These are phyloP conservation scores for Gryllus bimaculatus DNA, from an alignment of 1,140 invertebrate genomes.

Conservation along the genomic window DNA sequence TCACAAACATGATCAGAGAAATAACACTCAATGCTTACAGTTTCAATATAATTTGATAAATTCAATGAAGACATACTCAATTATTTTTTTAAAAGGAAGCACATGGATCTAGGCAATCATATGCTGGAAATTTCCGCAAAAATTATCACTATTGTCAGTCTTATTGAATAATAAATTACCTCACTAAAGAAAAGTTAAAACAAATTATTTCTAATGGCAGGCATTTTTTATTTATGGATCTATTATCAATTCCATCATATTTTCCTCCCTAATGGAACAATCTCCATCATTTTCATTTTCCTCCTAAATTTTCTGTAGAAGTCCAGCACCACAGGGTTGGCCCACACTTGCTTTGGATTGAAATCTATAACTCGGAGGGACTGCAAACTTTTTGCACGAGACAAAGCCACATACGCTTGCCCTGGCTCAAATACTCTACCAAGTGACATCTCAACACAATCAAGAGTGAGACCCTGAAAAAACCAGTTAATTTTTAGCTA, in stretches of 20 bases:
- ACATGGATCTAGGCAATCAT: too few relatives aligned
- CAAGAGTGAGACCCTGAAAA: slow-evolving; percentile 81
- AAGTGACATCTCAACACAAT: slow-evolving; percentile 91
- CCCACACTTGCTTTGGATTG: slow-evolving; percentile 74
- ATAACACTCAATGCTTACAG: too few relatives aligned
- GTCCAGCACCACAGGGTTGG: slow-evolving; percentile 72
- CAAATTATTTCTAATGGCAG: too few relatives aligned
- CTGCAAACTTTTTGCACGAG: slow-evolving; percentile 76
- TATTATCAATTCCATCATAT: not conserved
- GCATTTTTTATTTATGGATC: not conserved
- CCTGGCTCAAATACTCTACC: slow-evolving; percentile 85
- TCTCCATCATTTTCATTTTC: slow-evolving; percentile 48
- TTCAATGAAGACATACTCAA: too few relatives aligned
- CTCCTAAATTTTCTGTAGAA: slow-evolving; percentile 69
- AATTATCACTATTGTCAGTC: too few relatives aligned
- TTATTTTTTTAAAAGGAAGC: too few relatives aligned
- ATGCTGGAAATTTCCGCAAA: too few relatives aligned
- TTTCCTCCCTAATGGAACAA: slow-evolving; percentile 44
- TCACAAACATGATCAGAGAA: too few relatives aligned
- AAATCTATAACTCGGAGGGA: slow-evolving; percentile 82
- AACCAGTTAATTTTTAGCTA: not conserved
- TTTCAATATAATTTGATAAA: too few relatives aligned
- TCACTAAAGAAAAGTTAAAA: too few relatives aligned
- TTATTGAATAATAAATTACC: not conserved
- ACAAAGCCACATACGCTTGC: slow-evolving; percentile 92